phyloP scores from a whole-genome alignment of 1,140 invertebrate genomes.

The Arion vulgaris region DNA sequence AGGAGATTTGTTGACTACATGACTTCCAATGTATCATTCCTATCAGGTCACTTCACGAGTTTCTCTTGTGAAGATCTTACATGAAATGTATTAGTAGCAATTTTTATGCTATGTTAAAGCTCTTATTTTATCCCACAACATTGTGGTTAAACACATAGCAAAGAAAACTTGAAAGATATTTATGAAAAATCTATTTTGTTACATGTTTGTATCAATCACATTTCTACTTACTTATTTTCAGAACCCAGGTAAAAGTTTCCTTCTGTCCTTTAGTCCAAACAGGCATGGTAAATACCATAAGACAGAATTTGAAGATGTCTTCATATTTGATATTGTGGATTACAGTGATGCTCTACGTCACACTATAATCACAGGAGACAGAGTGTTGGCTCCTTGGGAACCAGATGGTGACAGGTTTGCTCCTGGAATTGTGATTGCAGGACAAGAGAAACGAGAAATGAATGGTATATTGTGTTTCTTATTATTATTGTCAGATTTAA shows the following conservation, averaged over 20 bases:
- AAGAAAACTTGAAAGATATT: no score
- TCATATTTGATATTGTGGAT: constrained; percentile 67
- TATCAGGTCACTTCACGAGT: no score
- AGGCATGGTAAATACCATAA: constrained; percentile 61
- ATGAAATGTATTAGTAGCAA: no score
- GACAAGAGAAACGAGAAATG: constrained; percentile 54
- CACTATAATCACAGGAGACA: constrained; percentile 61
- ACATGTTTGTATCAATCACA: not conserved
- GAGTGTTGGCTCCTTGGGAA: constrained; percentile 67
- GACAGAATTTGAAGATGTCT: constrained; percentile 67
- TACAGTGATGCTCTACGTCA: constrained; percentile 63
- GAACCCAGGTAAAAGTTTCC: constrained; percentile 65
- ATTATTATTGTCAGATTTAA: not conserved
- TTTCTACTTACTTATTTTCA: constrained; percentile 46
- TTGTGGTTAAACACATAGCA: no score
- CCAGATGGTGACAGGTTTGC: constrained; percentile 65
- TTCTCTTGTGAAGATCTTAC: no score
- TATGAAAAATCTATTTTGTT: no score
- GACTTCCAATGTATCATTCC: no score
- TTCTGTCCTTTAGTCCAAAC: constrained; percentile 67
- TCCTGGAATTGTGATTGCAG: constrained; percentile 67
- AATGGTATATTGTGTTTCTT: constrained; percentile 6
- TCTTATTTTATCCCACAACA: no score
- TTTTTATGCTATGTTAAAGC: no score
- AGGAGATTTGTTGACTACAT: no score